Percentiles rank a stretch among this genome's conserved stretches.
phyloP scores from a whole-genome alignment of 2,797 vertebrate species.

The Chelmon rostratus region DNA sequence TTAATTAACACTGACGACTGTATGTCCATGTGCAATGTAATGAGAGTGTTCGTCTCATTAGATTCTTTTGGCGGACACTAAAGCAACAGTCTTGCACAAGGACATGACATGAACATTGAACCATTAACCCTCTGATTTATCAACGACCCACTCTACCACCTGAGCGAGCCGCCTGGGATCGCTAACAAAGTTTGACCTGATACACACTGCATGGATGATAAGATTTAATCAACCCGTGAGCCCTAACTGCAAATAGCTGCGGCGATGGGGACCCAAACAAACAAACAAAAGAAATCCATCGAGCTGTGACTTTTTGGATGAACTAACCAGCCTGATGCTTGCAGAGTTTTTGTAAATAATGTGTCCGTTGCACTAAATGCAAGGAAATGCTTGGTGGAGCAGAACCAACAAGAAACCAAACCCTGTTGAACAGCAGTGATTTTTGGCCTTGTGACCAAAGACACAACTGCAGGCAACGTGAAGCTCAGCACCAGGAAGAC shows the following conservation, averaged over 20 bases:
- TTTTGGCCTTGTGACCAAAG: neutral
- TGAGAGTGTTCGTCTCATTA: slow-evolving; percentile 9
- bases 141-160: neutral
- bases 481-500: neutral
- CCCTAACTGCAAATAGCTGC: neutral
- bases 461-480: slow-evolving; percentile 5
- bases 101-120: neutral
- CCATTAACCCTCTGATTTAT: neutral
- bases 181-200: neutral
- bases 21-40: neutral
- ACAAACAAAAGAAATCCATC: neutral
- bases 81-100: neutral
- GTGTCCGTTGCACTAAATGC: neutral
- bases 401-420: slow-evolving; percentile 8
- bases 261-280: neutral
- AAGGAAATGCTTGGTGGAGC: neutral
- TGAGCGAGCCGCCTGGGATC: neutral
- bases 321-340: neutral
- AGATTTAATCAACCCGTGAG: neutral
- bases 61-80: neutral
- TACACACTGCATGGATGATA: neutral
- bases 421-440: neutral
- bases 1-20: slow-evolving; percentile 28
- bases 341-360: neutral
- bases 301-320: slow-evolving; percentile 7